A percentile compares a stretch with the other conserved stretches of the same genome.
Conservation (phyloP, 2,113 vertebrate species). For the Trematocara unimaculatum region DNA sequence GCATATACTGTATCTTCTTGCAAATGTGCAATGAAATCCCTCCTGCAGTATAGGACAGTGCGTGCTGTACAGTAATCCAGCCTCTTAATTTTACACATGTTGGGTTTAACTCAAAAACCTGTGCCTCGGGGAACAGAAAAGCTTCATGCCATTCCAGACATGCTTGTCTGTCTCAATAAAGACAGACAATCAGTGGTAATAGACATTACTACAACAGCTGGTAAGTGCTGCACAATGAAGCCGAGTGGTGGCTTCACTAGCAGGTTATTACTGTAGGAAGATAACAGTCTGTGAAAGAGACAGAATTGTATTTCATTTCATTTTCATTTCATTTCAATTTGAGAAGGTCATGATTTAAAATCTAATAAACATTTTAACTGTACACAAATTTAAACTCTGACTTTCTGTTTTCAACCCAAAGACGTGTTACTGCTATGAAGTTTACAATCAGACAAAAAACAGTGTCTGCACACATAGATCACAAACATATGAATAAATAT, state of each 20-base stretch:
- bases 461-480: background rate
- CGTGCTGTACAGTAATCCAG: background rate
- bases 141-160: constrained; percentile 1
- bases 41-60: background rate
- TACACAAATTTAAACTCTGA: background rate
- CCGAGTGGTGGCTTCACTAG: background rate
- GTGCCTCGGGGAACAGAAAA: background rate
- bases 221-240: background rate
- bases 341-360: background rate
- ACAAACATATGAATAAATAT: background rate
- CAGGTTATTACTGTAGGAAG: background rate
- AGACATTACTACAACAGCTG: constrained; percentile 25
- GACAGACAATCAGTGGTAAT: constrained; percentile 1
- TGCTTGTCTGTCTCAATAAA: background rate
- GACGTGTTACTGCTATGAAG: background rate
- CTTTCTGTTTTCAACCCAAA: background rate
- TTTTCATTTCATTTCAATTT: background rate
- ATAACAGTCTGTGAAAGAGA: background rate
- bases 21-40: background rate
- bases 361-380: background rate
- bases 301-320: background rate
- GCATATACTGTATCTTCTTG: background rate
- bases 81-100: background rate
- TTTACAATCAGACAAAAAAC: background rate
- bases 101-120: background rate